Evolutionary conservation across 2,797 vertebrate species (phyloP), one percentile per base, ranked within the genome.

Genomic region (Sebastes hubbsi): DNA sequence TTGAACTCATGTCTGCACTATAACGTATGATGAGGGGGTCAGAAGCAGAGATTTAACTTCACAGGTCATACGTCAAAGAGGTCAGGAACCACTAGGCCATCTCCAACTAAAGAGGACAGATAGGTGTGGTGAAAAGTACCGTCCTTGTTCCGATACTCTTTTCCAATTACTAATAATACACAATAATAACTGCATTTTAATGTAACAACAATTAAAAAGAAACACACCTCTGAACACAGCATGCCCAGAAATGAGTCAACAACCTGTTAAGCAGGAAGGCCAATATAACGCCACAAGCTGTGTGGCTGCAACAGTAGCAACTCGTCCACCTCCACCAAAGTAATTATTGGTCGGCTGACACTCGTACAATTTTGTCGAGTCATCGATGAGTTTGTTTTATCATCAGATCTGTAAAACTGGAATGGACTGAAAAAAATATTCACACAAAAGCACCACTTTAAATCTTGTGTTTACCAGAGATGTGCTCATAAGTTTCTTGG

Each of bases 241-340:
- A 0, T 56, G 58, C 27, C 54, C 32, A 2, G 59, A 74, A 77
- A 36, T 80, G 59, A 80, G 9, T 77, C 76, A 81, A 34, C 27
- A 91, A 94, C 93, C 92, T 78, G 92, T 92, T 78, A 0, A 81
- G 68, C 91, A 73, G 83, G 92, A 83, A 80, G 8, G 63, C 67
- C 78, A 54, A 10, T 63, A 3, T 25, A 34, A 63, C 10, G 1
- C 6, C 59, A 66, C 64, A 20, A 32, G 5, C 27, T 32, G n/a
- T 56, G 54, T n/a, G 25, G 24, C 25, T 42, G 16, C 30, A 30
- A 12, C n/a, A 36, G 24, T 7, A 46, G 10, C 30, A 38, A 32
- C 25, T 7, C 24, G 0, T 20, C 46, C 16, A 49, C 46, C 46
- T 46, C 42, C 42, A 46, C 42, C 16, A 49, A 49, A 49, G 46